Evolutionary conservation across 2,113 vertebrate genomes (phyloP).

Genomic region (Alethe castanea): DNA sequence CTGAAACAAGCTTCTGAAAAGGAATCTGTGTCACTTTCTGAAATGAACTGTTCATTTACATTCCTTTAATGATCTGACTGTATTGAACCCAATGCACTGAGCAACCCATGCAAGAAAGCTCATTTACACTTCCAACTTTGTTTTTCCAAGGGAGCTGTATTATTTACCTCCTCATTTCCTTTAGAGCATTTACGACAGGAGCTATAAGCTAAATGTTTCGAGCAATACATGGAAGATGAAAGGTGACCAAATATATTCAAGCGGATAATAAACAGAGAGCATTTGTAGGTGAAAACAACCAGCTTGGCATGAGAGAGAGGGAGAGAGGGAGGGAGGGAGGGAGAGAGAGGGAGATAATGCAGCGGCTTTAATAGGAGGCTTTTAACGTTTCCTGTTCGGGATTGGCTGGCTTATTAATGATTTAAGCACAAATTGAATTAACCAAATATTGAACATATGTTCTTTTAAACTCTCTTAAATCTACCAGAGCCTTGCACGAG

Average conservation of each 20-base stretch:
- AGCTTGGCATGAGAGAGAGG: not conserved
- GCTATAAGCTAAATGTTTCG: not conserved
- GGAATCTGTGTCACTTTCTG: slow-evolving; percentile 8
- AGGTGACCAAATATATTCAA: slow-evolving; percentile 7
- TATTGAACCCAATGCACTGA: not conserved
- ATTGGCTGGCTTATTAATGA: slow-evolving; percentile 58
- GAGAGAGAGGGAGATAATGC: not conserved
- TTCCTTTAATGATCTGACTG: slow-evolving; percentile 48
- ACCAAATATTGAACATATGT: slow-evolving; percentile 72
- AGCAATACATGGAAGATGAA: not conserved
- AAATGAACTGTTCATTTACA: slow-evolving; percentile 32
- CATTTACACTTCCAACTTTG: slow-evolving; percentile 44
- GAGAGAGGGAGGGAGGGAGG: not conserved
- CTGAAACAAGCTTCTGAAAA: slow-evolving; percentile 32
- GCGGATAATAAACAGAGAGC: not conserved
- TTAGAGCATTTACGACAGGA: not conserved
- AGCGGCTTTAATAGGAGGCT: slow-evolving; percentile 32
- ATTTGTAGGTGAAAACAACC: slow-evolving; percentile 32
- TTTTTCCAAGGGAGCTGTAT: not conserved
- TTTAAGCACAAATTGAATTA: slow-evolving; percentile 74
- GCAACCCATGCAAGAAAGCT: slow-evolving; percentile 14
- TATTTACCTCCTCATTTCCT: slow-evolving; percentile 21
- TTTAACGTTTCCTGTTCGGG: slow-evolving; percentile 20
- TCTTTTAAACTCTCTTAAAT: slow-evolving; percentile 66
- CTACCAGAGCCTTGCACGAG: not conserved